Base-by-base conservation (phyloP, 37 sponge, comb jelly and placozoan genomes). In the Eunapius fragilis region DNA sequence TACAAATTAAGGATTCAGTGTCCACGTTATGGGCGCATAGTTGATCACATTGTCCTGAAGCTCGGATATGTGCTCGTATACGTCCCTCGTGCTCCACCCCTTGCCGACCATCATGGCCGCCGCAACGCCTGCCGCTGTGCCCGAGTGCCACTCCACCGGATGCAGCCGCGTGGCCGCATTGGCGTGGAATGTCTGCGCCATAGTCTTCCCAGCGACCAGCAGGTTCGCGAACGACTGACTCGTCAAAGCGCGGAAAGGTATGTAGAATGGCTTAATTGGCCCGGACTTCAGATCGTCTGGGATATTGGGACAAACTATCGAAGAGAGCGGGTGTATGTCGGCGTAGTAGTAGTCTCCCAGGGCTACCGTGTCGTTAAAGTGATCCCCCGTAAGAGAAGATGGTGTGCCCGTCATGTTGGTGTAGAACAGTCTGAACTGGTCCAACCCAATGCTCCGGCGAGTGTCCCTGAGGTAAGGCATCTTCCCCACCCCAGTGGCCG, bases 71-170 rank as follows among this genome's bases (percentile, higher is more conserved):
- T 82, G 88, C 0, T 84, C 76, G 2, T 48, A 79, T 81, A 95
- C 89, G 76, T 97, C 93, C 67, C 94, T 95, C 35, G 95, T 95
- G 2, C 91, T 89, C 30, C 95, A 97, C 70, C 74, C 47, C 0
- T 97, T 95, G 85, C 91, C 93, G 71, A 74, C 34, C 81, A 92
- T 93, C 80, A 86, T 95, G 36, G 91, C 50, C 71, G 87, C 82
- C 1, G 58, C 58, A 13, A 58, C 58, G 14, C 58, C 58, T 2
- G 58, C 58, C 17, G 58, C 58, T 17, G 58, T 58, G 14, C 58
- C 58, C 0, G 58, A 58, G 17, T 58, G 58, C 58, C 58, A 58
- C 58, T 58, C 58, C 58, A 58, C 58, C 1, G 58, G 58, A 19
- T 58, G 58, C 0, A 58, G 58, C 17, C 58, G 7, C 2, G 58